A percentile compares a stretch with the other conserved stretches of the same genome.
Evolutionary conservation across 1,140 invertebrate genomes (phyloP).

Genomic region (Camponotus vicinus): DNA sequence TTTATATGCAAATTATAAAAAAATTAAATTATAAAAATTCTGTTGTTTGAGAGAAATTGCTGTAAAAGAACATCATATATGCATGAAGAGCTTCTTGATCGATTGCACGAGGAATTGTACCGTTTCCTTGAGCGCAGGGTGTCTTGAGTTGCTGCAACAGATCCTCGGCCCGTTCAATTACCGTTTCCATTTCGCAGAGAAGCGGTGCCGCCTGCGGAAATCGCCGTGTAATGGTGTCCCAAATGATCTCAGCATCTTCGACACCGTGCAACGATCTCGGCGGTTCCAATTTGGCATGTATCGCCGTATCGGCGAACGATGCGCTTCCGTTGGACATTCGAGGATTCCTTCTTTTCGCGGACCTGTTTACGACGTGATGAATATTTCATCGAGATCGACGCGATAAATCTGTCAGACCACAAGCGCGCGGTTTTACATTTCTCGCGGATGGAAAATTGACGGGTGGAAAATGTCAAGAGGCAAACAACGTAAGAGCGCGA

Average conservation of each 20-base stretch:
- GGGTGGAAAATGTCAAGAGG: constrained; percentile 8
- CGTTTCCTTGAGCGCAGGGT: constrained; percentile 64
- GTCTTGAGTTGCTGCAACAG: constrained; percentile 68
- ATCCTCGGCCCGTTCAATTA: constrained; percentile 75
- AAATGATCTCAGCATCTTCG: constrained; percentile 74
- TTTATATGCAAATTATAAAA: neutral
- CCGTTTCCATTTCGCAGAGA: constrained; percentile 77
- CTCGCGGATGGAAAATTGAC: constrained; percentile 27
- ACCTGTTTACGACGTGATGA: constrained; percentile 22
- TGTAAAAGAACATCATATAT: neutral
- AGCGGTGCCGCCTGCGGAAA: constrained; percentile 78
- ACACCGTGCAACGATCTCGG: constrained; percentile 72
- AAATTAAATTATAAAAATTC: neutral
- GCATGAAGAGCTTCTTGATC: neutral
- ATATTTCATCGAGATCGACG: constrained; percentile 38
- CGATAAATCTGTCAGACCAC: constrained; percentile 18
- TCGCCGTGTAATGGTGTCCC: constrained; percentile 75
- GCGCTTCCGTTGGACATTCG: constrained; percentile 42
- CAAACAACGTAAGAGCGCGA: constrained; percentile 54
- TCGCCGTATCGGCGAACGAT: constrained; percentile 26
- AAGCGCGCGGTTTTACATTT: constrained; percentile 17
- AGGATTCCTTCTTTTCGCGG: constrained; percentile 9
- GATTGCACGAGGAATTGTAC: constrained; percentile 34
- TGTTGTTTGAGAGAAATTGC: neutral
- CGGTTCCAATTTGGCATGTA: constrained; percentile 54